Base-by-base conservation (phyloP, 2,797 vertebrate genomes). In the Intellagama lesueurii region DNA sequence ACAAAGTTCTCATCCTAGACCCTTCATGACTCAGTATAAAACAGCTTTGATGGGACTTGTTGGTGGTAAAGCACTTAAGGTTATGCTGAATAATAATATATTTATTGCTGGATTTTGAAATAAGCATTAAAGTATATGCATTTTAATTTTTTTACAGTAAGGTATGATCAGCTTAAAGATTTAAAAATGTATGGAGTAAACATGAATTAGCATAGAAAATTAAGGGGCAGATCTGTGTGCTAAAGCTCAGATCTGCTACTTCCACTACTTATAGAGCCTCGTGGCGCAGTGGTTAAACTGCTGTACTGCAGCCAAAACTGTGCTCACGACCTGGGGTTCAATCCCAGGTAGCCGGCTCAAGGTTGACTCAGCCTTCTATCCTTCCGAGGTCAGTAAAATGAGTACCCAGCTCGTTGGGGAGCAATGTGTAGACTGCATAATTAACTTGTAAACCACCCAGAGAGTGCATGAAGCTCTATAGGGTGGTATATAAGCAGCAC, bases 1-100 rank as follows among this genome's bases (percentile, higher is more conserved):
- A 9, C 80, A 85, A 11, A 28, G 4, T 85, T 85, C 60, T 77
- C 85, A 82, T 89, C 26, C 3, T 77, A 47, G 9, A 26, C 26
- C 87, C 85, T 22, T 87, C 1, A 2, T 64, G 60, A 88, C 88
- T 84, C 66, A 68, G 84, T 83, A 88, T 85, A 76, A 87, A 68
- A 83, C 32, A 91, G 2, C 83, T 66, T 70, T 78, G 14, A 32
- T 73, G 88, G 88, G 75, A 78, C 83, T 4, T 85, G 81, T 93
- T 92, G 56, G 85, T 91, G 52, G 66, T 90, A 87, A 24, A 49
- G 24, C 68, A 90, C 79, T 91, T 49, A 90, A 89, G 90, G 17
- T 40, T 2, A 90, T 82, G 90, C 22, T 82, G 64, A 90, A 81
- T 90, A 44, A 86, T 5, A 0, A 0, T 30, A 75, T 77, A 56